A percentile compares a stretch with the other conserved stretches of the same genome.
These are phyloP conservation scores for Rotaria magnacalcarata DNA, from an alignment of 2,888 invertebrate species.

Conservation along the genomic window DNA sequence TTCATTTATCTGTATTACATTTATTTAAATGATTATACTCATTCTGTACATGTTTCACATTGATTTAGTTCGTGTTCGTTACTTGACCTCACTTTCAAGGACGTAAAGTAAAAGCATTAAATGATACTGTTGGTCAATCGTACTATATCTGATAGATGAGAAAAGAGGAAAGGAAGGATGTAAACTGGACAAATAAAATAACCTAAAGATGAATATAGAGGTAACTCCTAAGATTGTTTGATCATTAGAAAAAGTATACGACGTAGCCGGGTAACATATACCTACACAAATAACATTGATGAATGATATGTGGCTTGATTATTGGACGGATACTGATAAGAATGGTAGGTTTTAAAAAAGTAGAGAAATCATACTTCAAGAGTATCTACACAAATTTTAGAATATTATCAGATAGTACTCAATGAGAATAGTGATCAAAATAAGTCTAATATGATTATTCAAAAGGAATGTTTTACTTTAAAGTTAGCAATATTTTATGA, in stretches of 20 bases:
- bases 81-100: slow-evolving; percentile 12
- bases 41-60: neutral
- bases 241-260: neutral
- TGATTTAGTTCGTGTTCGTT: neutral
- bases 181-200: neutral
- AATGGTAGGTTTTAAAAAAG: neutral
- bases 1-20: neutral
- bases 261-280: neutral
- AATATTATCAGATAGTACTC: too few species aligned
- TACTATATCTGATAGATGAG: neutral
- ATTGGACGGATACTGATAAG: neutral
- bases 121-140: neutral
- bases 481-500: neutral
- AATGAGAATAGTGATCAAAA: too few species aligned
- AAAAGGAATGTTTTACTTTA: neutral
- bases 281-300: neutral
- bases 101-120: neutral
- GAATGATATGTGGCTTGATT: slow-evolving; percentile 8
- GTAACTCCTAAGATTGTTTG: slow-evolving; percentile 9
- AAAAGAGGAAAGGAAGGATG: slow-evolving; percentile 1
- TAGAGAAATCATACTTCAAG: too few species aligned
- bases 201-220: neutral
- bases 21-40: neutral
- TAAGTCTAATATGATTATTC: too few species aligned
- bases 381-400: too few species aligned